Evolutionary conservation across 2,113 vertebrate genomes (phyloP).

Genomic region (Poicephalus gulielmi): DNA sequence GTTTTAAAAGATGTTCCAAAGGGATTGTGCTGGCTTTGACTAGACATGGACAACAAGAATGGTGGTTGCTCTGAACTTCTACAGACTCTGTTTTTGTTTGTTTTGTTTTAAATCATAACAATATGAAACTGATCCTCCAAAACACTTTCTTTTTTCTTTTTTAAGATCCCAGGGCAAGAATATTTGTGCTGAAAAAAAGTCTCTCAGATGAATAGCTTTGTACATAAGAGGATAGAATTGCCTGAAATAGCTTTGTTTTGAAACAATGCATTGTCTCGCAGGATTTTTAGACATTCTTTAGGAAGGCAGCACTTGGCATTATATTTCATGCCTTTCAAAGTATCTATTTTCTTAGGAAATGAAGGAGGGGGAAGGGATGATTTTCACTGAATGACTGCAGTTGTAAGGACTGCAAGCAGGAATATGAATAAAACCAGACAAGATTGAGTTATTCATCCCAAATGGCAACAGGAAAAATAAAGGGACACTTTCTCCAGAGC

Average conservation of each 20-base stretch:
- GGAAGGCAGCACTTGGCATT: constrained; percentile 14
- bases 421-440: not conserved
- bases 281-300: constrained; percentile 40
- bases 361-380: not conserved
- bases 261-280: constrained; percentile 18
- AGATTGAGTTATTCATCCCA: not conserved
- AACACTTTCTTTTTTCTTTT: constrained; percentile 41
- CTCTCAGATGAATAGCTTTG: constrained; percentile 1
- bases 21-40: not conserved
- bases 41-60: not conserved
- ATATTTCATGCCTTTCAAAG: constrained; percentile 32
- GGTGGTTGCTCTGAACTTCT: not conserved
- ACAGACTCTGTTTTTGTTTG: constrained; percentile 34
- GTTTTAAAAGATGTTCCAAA: not conserved
- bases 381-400: not conserved
- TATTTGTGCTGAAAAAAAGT: constrained; percentile 13
- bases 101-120: constrained; percentile 39
- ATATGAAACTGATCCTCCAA: constrained; percentile 42
- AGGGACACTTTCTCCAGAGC: not conserved
- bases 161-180: constrained; percentile 31
- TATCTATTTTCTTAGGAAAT: constrained; percentile 37
- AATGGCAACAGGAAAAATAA: not conserved
- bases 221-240: constrained; percentile 25
- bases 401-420: not conserved
- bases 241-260: constrained; percentile 61